These are phyloP conservation scores for Hermaeophaga mercurialis DNA, from an alignment of 2,888 invertebrate species.

Conservation along the genomic window DNA sequence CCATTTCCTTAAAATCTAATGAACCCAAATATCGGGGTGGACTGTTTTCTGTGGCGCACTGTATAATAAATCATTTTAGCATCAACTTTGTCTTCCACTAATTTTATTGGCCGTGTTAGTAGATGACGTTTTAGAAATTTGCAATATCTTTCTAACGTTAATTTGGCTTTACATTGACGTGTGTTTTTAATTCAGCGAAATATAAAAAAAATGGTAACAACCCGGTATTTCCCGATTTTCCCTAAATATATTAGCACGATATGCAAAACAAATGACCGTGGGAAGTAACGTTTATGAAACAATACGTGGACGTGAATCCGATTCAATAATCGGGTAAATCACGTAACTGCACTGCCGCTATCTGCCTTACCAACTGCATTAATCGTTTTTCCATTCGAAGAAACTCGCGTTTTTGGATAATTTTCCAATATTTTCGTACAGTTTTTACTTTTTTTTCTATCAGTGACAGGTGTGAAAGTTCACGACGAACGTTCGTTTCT, in stretches of 20 bases:
- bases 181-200: too few species aligned
- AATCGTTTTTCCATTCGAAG: slow-evolving; percentile 16
- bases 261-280: slow-evolving; percentile 54
- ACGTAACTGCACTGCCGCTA: slow-evolving; percentile 34
- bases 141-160: too few species aligned
- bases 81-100: too few species aligned
- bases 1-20: too few species aligned
- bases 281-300: slow-evolving; percentile 52
- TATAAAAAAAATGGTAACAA: too few species aligned
- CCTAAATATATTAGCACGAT: slow-evolving; percentile 48
- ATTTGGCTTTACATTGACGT: too few species aligned
- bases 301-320: slow-evolving; percentile 51
- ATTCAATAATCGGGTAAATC: slow-evolving; percentile 56
- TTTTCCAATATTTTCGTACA: slow-evolving; percentile 2
- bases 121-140: too few species aligned
- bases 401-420: slow-evolving; percentile 6
- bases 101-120: too few species aligned
- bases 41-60: too few species aligned
- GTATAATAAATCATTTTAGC: too few species aligned
- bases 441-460: not conserved
- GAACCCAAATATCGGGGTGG: too few species aligned
- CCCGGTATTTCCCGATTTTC: not conserved
- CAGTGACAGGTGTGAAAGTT: not conserved
- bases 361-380: slow-evolving; percentile 15
- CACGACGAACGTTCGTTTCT: too few species aligned